A percentile compares a stretch with the other conserved stretches of the same genome.
Conservation (phyloP, 2,797 vertebrate species). For the Poeciliopsis gracilis region DNA sequence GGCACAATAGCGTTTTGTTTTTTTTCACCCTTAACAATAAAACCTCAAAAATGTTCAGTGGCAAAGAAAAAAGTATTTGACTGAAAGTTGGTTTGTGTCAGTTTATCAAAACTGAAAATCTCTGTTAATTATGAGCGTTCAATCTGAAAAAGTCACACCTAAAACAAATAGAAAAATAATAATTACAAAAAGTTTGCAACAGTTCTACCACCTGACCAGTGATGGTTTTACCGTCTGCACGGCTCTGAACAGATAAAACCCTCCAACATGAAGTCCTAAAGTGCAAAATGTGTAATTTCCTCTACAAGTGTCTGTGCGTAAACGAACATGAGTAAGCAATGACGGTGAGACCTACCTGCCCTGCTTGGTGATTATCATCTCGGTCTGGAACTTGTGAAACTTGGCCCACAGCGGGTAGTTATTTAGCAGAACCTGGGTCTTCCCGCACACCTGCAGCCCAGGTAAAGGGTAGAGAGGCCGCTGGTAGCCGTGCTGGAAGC, state of each 20-base stretch:
- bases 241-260: not conserved
- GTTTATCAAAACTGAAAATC: constrained; percentile 13
- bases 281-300: constrained; percentile 14
- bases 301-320: not conserved
- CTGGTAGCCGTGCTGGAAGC: constrained; percentile 80
- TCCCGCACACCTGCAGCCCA: constrained; percentile 90
- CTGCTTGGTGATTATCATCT: constrained; percentile 99
- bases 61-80: not conserved
- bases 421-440: constrained; percentile 90
- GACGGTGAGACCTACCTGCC: constrained; percentile 86
- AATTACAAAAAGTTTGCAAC: constrained; percentile 2
- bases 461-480: constrained; percentile 82
- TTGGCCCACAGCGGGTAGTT: constrained; percentile 96
- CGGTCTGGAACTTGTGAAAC: constrained; percentile 97
- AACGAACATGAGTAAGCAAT: too few relatives aligned
- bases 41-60: not conserved
- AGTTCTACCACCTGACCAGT: constrained; percentile 15
- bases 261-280: not conserved
- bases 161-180: too few relatives aligned
- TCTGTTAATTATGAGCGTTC: too few relatives aligned
- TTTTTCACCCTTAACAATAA: not conserved
- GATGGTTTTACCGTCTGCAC: not conserved
- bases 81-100: not conserved
- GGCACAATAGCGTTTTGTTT: not conserved
- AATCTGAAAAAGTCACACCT: not conserved